Conservation (phyloP, 2,113 vertebrate species). For the Chrysemys picta region DNA sequence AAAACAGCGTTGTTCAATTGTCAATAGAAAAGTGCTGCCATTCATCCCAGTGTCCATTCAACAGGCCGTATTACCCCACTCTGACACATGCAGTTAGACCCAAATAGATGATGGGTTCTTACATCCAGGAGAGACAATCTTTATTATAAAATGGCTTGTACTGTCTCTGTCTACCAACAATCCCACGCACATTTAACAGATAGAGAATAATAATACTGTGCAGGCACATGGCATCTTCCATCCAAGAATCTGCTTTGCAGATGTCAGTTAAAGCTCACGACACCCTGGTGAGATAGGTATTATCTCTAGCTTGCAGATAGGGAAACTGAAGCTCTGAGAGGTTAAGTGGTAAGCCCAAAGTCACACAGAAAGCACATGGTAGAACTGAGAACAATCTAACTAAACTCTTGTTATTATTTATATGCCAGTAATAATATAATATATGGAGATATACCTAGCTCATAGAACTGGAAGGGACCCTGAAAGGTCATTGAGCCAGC, state of each 20-base stretch:
- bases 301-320: conserved; percentile 61
- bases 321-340: conserved; percentile 11
- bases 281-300: neutral
- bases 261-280: neutral
- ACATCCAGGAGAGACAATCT: conserved; percentile 24
- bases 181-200: neutral
- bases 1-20: conserved; percentile 19
- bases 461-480: no score
- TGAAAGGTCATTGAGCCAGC: no score
- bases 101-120: conserved; percentile 24
- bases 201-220: neutral
- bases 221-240: conserved; percentile 48
- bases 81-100: neutral
- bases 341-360: neutral
- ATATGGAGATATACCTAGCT: no score
- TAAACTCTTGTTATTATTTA: neutral
- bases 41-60: conserved; percentile 12
- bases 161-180: neutral
- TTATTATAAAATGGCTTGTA: neutral
- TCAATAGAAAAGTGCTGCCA: conserved; percentile 33
- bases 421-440: neutral
- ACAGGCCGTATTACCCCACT: neutral
- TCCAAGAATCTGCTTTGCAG: conserved; percentile 16
- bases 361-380: conserved; percentile 3
- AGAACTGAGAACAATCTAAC: conserved; percentile 53